Percentiles rank a stretch among this genome's conserved stretches.
These are phyloP conservation scores for Agrotis ipsilon DNA, from an alignment of 2,888 invertebrate genomes.

Conservation along the genomic window DNA sequence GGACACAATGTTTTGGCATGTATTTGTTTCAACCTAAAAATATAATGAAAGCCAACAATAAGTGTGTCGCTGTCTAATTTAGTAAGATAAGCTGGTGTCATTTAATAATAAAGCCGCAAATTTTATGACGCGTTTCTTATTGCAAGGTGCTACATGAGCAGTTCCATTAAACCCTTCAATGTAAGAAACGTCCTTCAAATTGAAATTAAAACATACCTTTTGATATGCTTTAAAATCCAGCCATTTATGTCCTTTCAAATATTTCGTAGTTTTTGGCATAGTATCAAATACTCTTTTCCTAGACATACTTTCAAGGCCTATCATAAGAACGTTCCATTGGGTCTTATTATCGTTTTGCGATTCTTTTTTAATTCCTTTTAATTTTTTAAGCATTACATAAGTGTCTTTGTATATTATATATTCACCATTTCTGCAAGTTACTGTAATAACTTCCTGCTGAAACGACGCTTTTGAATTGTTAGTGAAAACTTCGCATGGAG, in stretches of 20 bases:
- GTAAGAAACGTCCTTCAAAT: too few relatives aligned
- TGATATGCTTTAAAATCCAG: constrained; percentile 94
- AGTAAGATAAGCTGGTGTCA: background rate
- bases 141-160: too few relatives aligned
- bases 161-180: too few relatives aligned
- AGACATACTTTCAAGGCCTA: constrained; percentile 96
- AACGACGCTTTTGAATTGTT: too few relatives aligned
- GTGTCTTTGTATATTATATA: too few relatives aligned
- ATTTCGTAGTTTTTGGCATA: constrained; percentile 93
- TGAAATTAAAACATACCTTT: constrained; percentile 78
- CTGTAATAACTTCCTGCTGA: too few relatives aligned
- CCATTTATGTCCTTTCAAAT: constrained; percentile 93
- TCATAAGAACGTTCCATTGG: constrained; percentile 92
- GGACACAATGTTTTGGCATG: constrained; percentile 96
- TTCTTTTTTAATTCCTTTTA: constrained; percentile 9
- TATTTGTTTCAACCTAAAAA: constrained; percentile 94
- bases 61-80: background rate
- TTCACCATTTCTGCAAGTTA: too few relatives aligned
- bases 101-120: too few relatives aligned
- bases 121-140: too few relatives aligned
- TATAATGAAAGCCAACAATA: constrained; percentile 2
- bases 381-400: constrained; percentile 73
- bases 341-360: constrained; percentile 10
- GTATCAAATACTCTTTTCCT: constrained; percentile 94
- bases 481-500: too few relatives aligned